A percentile compares a stretch with the other conserved stretches of the same genome.
These are phyloP conservation scores for Tetramorium bicarinatum DNA, from an alignment of 2,888 invertebrate species.

Conservation along the genomic window DNA sequence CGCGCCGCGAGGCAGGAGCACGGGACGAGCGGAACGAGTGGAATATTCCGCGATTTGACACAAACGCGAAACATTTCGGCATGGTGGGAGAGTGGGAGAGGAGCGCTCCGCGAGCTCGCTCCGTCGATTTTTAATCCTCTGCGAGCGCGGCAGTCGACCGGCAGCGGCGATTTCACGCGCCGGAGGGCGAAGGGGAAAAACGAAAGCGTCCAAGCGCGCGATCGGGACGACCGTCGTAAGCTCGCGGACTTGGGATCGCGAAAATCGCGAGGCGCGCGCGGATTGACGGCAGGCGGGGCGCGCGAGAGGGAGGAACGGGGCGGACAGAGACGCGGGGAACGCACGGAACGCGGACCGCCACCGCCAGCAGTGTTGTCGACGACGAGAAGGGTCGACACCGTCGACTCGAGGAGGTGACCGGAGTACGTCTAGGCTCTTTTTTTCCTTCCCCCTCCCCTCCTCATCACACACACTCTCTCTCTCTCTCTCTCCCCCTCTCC, in stretches of 20 bases:
- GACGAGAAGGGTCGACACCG: constrained; percentile 76
- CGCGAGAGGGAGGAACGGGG: background rate
- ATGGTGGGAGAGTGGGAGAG: background rate
- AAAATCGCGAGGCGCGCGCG: constrained; percentile 15
- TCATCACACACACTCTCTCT: too few relatives aligned
- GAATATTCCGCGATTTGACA: constrained; percentile 29
- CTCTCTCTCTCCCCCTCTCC: background rate
- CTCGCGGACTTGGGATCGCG: constrained; percentile 33
- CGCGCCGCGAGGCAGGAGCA: constrained; percentile 36
- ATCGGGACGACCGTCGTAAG: constrained; percentile 5
- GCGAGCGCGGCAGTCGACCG: too few relatives aligned
- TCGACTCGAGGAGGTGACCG: constrained; percentile 64
- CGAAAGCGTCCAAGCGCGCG: too few relatives aligned
- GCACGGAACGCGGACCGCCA: constrained; percentile 80
- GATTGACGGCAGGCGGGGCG: background rate
- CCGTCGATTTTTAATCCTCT: too few relatives aligned
- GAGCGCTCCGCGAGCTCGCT: background rate
- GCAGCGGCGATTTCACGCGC: too few relatives aligned
- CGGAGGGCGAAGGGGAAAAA: background rate
- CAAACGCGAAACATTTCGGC: background rate
- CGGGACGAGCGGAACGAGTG: constrained; percentile 41
- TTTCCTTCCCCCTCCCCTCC: constrained; percentile 66
- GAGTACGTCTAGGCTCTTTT: constrained; percentile 74
- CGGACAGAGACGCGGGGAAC: constrained; percentile 73
- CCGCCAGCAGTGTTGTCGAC: constrained; percentile 78